A percentile compares a stretch with the other conserved stretches of the same genome.
These are phyloP conservation scores for Lepidochrysops patricia DNA, from an alignment of 2,888 invertebrate species.

Conservation along the genomic window DNA sequence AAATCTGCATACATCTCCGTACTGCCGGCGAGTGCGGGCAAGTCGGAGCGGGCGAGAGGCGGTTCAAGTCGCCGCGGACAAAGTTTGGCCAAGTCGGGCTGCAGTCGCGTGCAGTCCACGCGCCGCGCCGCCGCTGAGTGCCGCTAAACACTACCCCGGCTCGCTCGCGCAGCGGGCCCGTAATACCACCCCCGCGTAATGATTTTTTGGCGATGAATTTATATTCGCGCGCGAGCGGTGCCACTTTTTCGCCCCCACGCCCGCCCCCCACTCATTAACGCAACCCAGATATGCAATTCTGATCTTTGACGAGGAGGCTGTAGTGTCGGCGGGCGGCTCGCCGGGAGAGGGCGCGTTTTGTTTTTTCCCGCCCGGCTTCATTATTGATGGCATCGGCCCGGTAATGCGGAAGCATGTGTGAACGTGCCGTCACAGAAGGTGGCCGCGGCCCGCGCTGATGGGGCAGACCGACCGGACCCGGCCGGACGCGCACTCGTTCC, in stretches of 20 bases:
- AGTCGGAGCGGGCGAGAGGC: slow-evolving; percentile 4
- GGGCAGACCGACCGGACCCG: slow-evolving; percentile 71
- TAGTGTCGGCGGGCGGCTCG: slow-evolving; percentile 73
- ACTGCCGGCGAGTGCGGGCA: background rate
- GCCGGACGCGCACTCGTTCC: slow-evolving; percentile 69
- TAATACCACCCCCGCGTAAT: slow-evolving; percentile 86
- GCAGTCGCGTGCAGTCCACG: slow-evolving; percentile 51
- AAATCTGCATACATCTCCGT: slow-evolving; percentile 54
- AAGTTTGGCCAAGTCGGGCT: slow-evolving; percentile 22
- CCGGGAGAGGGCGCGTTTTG: slow-evolving; percentile 71
- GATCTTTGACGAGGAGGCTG: slow-evolving; percentile 77
- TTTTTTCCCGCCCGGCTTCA: slow-evolving; percentile 76
- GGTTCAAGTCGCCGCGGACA: slow-evolving; percentile 8
- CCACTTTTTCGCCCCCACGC: slow-evolving; percentile 71
- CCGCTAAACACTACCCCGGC: slow-evolving; percentile 72
- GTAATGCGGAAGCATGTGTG: slow-evolving; percentile 75
- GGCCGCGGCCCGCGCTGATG: slow-evolving; percentile 72
- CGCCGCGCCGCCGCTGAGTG: slow-evolving; percentile 67
- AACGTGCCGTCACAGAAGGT: slow-evolving; percentile 75
- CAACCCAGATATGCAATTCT: slow-evolving; percentile 80
- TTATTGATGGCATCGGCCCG: slow-evolving; percentile 75
- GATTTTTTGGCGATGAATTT: slow-evolving; percentile 90
- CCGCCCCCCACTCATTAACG: slow-evolving; percentile 75
- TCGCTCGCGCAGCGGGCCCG: slow-evolving; percentile 71
- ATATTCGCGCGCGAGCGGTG: slow-evolving; percentile 79